Evolutionary conservation across 2,888 invertebrate species (phyloP).

Genomic region (Diplolepis rosae): DNA sequence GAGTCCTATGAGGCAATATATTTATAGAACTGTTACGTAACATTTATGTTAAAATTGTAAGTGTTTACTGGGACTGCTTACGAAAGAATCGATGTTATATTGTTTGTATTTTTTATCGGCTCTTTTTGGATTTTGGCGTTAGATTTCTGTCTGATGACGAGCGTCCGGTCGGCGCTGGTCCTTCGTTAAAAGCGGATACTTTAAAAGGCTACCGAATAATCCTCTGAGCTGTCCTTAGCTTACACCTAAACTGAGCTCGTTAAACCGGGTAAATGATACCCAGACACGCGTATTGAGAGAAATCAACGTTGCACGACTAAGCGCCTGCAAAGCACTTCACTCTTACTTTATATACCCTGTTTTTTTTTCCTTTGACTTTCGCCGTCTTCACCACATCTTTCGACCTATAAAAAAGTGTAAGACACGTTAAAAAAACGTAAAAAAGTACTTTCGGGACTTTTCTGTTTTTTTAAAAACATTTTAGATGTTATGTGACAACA

Average conservation of each 20-base stretch:
- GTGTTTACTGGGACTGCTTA: no score
- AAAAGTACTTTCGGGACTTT: no score
- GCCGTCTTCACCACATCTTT: constrained; percentile 6
- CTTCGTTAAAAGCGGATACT: constrained; percentile 34
- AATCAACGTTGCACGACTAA: constrained; percentile 52
- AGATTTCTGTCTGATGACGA: background rate
- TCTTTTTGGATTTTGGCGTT: background rate
- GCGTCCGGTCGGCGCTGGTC: constrained; percentile 34
- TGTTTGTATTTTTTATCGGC: background rate
- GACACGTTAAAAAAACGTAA: no score
- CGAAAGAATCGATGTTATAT: no score
- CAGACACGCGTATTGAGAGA: constrained; percentile 50
- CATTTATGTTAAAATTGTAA: no score
- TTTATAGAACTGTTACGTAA: no score
- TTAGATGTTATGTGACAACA: no score
- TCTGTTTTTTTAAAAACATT: no score
- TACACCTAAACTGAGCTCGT: constrained; percentile 36
- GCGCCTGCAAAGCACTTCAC: constrained; percentile 47
- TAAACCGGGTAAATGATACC: constrained; percentile 58
- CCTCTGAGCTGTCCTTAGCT: constrained; percentile 27
- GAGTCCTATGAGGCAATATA: no score
- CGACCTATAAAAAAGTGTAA: background rate
- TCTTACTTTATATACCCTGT: constrained; percentile 31
- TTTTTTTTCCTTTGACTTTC: constrained; percentile 12
- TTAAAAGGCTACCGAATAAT: constrained; percentile 38